Evolutionary conservation across 2,113 vertebrate genomes (phyloP).

Genomic region (Candoia aspera): DNA sequence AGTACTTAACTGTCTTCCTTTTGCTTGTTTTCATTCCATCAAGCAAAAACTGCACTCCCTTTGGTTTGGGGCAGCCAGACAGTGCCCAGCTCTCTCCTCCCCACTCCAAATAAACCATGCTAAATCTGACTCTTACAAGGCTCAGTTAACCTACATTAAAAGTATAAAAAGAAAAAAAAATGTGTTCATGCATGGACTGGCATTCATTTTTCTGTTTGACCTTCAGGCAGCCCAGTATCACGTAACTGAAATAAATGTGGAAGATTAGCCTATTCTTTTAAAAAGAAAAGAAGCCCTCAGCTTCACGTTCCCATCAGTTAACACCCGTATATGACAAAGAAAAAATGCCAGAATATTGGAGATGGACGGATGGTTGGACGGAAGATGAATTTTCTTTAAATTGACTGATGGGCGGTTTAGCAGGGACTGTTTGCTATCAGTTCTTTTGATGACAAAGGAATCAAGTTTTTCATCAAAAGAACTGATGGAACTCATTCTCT

Average conservation of each 20-base stretch:
- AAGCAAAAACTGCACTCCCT: neutral
- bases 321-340: neutral
- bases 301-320: neutral
- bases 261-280: neutral
- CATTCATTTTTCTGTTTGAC: neutral
- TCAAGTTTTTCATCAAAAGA: no score
- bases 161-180: neutral
- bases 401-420: neutral
- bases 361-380: neutral
- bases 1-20: neutral
- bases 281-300: neutral
- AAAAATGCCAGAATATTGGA: neutral
- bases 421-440: neutral
- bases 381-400: neutral
- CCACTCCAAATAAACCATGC: neutral
- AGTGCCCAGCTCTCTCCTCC: neutral
- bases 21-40: neutral
- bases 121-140: neutral
- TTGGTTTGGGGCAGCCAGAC: neutral
- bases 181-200: neutral
- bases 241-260: neutral
- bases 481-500: neutral
- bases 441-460: neutral
- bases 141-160: neutral
- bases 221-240: neutral